Conservation (phyloP, 1,140 invertebrate genomes). For the Calephelis nemesis region DNA sequence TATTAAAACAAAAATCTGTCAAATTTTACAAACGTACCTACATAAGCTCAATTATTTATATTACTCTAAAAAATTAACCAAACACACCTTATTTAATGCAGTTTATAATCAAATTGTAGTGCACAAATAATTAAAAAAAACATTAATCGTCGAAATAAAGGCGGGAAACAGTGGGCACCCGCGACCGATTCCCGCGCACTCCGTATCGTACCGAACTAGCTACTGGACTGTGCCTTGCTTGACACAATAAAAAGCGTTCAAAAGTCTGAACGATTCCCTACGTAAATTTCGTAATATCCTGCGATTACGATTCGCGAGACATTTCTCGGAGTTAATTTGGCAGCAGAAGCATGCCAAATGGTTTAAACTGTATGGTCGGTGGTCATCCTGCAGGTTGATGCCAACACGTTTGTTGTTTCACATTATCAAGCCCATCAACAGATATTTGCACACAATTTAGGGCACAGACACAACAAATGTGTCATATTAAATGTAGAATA, state of each 20-base stretch:
- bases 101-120: no score
- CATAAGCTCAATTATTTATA: no score
- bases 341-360: slow-evolving; percentile 27
- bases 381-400: slow-evolving; percentile 22
- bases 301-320: slow-evolving; percentile 26
- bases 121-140: neutral
- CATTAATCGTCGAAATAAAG: slow-evolving; percentile 23
- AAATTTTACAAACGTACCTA: no score
- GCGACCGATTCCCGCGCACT: slow-evolving; percentile 33
- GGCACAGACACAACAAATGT: neutral
- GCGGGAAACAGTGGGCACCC: slow-evolving; percentile 24
- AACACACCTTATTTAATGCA: no score
- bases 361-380: slow-evolving; percentile 24
- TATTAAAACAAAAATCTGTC: no score
- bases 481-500: neutral
- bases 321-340: slow-evolving; percentile 27
- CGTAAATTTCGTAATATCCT: slow-evolving; percentile 31
- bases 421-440: neutral
- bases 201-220: slow-evolving; percentile 27
- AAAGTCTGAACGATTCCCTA: slow-evolving; percentile 21
- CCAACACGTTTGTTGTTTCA: slow-evolving; percentile 27
- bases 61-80: no score
- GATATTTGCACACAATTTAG: slow-evolving; percentile 10
- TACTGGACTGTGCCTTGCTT: slow-evolving; percentile 8
- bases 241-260: slow-evolving; percentile 33